A percentile compares a stretch with the other conserved stretches of the same genome.
Evolutionary conservation across 2,113 vertebrate genomes (phyloP).

Genomic region (Antechinus stuartii): DNA sequence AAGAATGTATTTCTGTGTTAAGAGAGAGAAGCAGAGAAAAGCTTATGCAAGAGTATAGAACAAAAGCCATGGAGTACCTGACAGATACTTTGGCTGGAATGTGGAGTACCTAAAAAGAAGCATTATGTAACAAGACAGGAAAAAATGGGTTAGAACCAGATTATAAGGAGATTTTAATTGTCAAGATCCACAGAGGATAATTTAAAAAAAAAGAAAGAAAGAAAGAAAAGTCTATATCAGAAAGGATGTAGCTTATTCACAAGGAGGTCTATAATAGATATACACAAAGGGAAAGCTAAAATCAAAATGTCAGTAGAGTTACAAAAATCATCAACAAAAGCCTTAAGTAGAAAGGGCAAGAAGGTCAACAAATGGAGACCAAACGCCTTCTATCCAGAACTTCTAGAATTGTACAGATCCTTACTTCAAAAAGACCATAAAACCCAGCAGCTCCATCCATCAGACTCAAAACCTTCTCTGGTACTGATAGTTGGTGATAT

Average conservation of each 20-base stretch:
- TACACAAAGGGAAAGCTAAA: not conserved
- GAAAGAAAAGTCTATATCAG: not conserved
- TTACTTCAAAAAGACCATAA: not conserved
- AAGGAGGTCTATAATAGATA: not conserved
- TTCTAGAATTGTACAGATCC: not conserved
- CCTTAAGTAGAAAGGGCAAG: not conserved
- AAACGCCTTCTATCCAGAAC: not conserved
- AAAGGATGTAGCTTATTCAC: not conserved
- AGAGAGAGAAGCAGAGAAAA: constrained; percentile 32
- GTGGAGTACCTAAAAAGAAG: not conserved
- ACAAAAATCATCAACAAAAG: not conserved
- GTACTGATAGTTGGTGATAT: not conserved
- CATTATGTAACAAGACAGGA: not conserved
- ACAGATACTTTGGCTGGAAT: not conserved
- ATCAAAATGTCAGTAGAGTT: not conserved
- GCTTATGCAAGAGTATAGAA: not conserved
- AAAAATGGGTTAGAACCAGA: not conserved
- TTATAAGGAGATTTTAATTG: not conserved
- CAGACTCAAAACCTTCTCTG: not conserved
- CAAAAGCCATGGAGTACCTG: not conserved
- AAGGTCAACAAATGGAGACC: not conserved
- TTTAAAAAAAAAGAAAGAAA: too few relatives aligned
- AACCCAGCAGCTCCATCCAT: not conserved
- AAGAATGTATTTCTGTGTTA: not conserved
- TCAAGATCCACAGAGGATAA: not conserved